Percentiles rank a stretch among this genome's conserved stretches.
Evolutionary conservation across 2,888 invertebrate species (phyloP).

Genomic region (Furcula furcula): DNA sequence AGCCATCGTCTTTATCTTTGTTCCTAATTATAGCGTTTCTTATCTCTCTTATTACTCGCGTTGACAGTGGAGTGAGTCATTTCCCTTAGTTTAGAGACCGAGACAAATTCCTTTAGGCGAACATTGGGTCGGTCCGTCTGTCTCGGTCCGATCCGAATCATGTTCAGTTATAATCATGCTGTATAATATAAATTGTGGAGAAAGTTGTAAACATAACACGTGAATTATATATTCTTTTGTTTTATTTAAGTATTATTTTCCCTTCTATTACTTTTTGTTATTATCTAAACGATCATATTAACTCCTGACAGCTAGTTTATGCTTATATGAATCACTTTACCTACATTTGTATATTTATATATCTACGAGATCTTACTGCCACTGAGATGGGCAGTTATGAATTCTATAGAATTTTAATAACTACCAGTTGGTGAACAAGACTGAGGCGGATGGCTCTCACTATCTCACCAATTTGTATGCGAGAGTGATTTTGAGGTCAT

Average conservation of each 20-base stretch:
- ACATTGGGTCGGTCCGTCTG: slow-evolving; percentile 12
- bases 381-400: slow-evolving; percentile 5
- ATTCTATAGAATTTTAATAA: slow-evolving; percentile 13
- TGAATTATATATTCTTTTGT: too few relatives aligned
- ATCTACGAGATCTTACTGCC: too few relatives aligned
- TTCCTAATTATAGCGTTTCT: slow-evolving; percentile 35
- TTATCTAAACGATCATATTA: too few relatives aligned
- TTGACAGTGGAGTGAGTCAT: slow-evolving; percentile 37
- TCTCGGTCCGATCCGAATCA: too few relatives aligned
- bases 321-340: too few relatives aligned
- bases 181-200: too few relatives aligned
- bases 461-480: slow-evolving; percentile 20
- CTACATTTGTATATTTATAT: too few relatives aligned
- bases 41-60: slow-evolving; percentile 31
- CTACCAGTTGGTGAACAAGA: slow-evolving; percentile 14
- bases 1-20: slow-evolving; percentile 26
- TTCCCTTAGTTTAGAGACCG: slow-evolving; percentile 24
- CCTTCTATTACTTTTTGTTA: too few relatives aligned
- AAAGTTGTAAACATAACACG: too few relatives aligned
- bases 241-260: too few relatives aligned
- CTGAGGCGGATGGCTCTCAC: slow-evolving; percentile 10
- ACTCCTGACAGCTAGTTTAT: too few relatives aligned
- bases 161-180: too few relatives aligned
- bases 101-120: slow-evolving; percentile 30
- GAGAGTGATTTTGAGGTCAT: slow-evolving; percentile 13